A percentile compares a stretch with the other conserved stretches of the same genome.
phyloP scores from a whole-genome alignment of 2,888 invertebrate genomes.

The Osmoderma eremita region DNA sequence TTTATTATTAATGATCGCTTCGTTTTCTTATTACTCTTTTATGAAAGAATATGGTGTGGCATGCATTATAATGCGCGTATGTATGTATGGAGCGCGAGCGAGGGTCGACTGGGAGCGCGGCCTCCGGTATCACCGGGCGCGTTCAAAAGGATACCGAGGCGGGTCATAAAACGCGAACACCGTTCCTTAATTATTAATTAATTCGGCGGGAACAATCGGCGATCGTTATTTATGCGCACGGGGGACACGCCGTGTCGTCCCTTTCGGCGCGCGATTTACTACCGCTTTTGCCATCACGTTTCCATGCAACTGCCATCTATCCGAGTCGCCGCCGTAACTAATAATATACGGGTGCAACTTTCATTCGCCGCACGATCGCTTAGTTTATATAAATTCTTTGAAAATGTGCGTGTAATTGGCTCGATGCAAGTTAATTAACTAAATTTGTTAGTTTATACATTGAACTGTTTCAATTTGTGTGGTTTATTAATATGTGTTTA shows the following conservation, averaged over 20 bases:
- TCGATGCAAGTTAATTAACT: constrained; percentile 11
- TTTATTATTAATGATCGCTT: constrained; percentile 35
- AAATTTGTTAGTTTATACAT: constrained; percentile 12
- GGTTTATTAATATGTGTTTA: too few species aligned
- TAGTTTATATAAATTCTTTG: constrained; percentile 23
- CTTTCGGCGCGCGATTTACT: constrained; percentile 28
- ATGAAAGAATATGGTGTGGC: constrained; percentile 8
- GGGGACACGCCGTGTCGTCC: constrained; percentile 16
- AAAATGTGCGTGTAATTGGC: constrained; percentile 26
- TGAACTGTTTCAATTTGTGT: background rate
- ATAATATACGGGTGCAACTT: constrained; percentile 9
- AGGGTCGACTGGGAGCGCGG: background rate
- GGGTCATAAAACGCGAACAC: constrained; percentile 36
- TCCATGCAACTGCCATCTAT: constrained; percentile 34
- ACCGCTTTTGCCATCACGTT: constrained; percentile 26
- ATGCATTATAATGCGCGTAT: constrained; percentile 19
- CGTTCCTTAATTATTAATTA: constrained; percentile 35
- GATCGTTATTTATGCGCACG: constrained; percentile 34
- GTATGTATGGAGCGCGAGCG: constrained; percentile 5
- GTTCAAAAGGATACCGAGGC: constrained; percentile 29
- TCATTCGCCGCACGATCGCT: background rate
- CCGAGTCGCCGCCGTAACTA: constrained; percentile 11
- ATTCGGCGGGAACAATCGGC: constrained; percentile 38
- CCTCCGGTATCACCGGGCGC: constrained; percentile 25
- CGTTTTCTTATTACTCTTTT: constrained; percentile 18